A percentile compares a stretch with the other conserved stretches of the same genome.
Conservation (phyloP, 1,140 invertebrate species). For the Grapholita molesta region DNA sequence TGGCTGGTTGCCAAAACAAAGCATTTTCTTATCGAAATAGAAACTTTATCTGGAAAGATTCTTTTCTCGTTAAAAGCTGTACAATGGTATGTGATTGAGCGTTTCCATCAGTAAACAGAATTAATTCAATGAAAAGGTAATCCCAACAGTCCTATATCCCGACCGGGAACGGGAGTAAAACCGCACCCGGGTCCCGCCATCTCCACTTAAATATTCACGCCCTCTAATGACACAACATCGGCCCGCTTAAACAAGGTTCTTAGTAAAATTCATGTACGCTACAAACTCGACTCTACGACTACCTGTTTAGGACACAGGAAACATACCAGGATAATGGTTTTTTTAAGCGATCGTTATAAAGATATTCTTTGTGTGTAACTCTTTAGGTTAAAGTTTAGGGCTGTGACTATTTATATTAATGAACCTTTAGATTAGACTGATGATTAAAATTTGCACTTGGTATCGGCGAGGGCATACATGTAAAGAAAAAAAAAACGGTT, state of each 20-base stretch:
- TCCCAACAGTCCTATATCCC: constrained; percentile 43
- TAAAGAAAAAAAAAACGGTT: not conserved
- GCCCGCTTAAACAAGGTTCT: constrained; percentile 48
- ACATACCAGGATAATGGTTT: not conserved
- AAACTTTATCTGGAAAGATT: not conserved
- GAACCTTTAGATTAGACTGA: not conserved
- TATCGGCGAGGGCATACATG: not conserved
- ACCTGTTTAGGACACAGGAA: not conserved
- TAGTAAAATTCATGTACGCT: constrained; percentile 9
- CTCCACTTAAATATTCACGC: constrained; percentile 67
- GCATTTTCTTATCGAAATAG: not conserved
- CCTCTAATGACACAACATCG: constrained; percentile 63
- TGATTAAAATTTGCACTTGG: not conserved
- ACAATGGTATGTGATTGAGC: constrained; percentile 29
- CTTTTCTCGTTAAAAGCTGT: constrained; percentile 16
- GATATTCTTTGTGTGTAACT: constrained; percentile 4
- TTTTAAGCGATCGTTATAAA: constrained; percentile 2
- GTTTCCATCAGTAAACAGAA: constrained; percentile 46
- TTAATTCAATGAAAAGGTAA: constrained; percentile 59
- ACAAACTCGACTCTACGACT: constrained; percentile 14
- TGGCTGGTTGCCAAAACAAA: not conserved
- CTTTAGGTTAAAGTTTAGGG: constrained; percentile 3
- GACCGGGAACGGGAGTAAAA: constrained; percentile 36
- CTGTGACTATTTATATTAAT: constrained; percentile 13
- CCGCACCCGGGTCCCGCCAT: constrained; percentile 41